Evolutionary conservation across 2,797 vertebrate species (phyloP), one percentile per base, ranked within the genome.

Genomic region (Epinephelus awoara): DNA sequence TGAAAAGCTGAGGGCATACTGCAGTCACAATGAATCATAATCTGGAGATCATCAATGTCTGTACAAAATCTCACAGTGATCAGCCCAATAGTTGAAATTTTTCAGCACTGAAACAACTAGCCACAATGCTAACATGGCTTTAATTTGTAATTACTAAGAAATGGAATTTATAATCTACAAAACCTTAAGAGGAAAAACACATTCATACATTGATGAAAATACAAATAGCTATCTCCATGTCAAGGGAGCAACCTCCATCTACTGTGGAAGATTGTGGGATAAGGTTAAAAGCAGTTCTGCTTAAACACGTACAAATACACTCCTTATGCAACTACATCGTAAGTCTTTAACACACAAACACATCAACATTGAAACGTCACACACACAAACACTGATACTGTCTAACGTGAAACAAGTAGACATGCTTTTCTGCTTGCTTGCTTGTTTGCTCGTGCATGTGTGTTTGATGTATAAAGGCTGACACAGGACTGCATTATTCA

Each of bases 401-500:
- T 50, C 3, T 11, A 54, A 14, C 57, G 42, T 15, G 19, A 8
- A 17, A 47, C 17, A 25, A 8, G 9, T 52, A 6, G 42, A 5
- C 44, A 57, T 66, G 38, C 21, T 25, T n/a, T 2, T 38, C 0
- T 66, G 70, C n/a, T 23, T 23, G 70, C n/a, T 23, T 23, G 23
- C 23, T 3, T 49, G 15, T 18, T 29, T 63, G 9, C 17, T 1
- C 3, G 1, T n/a, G 5, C 42, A 12, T 14, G 42, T 67, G 62
- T 51, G 64, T 66, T 56, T 38, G 2, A 5, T 34, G 12, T 54
- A 42, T 57, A 74, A 73, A 64, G 47, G 84, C 88, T 90, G 88
- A 90, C 85, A 52, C 58, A 61, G 68, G 52, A 44, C 34, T 74
- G 50, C 68, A 67, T 89, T 75, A 83, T 88, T 88, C 75, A 83